Base-by-base conservation (phyloP, 2,888 invertebrate genomes). In the Gari tellinella region DNA sequence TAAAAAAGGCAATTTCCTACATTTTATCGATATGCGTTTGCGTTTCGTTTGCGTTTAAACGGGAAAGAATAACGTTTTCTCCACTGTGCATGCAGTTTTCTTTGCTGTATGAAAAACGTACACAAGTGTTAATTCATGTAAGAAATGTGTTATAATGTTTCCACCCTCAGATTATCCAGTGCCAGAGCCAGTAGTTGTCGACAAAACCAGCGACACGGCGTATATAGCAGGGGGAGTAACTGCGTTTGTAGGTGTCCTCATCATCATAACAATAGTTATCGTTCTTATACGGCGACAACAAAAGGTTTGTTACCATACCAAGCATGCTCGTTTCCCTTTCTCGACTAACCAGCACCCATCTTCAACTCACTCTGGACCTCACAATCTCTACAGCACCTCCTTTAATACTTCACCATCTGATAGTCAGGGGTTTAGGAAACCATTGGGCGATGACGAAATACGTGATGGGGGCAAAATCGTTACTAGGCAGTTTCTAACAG, bases 211-310 rank as follows among this genome's bases (percentile, higher is more conserved):
- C 46, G 53, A 23, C 10, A 41, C 55, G 1, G 55, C 68, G 3
- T 69, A 63, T 19, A 63, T 73, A 25, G 62, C 72, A 10, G 72
- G 68, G 23, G 77, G 77, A 62, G 45, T 72, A 17, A 55, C 53
- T 15, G 63, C 65, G 7, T 57, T 56, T 37, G 14, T 58, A 0
- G 72, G 62, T 40, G 23, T 77, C 1, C 14, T 55, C 21, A 69
- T 78, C n/a, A 38, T 53, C 15, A 43, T 48, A 8, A 43, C 63
- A 43, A 25, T 73, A 23, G 40, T 69, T 15, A 55, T 73, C 15
- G 38, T 63, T 40, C 15, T 73, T 8, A 31, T 70, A 3, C 61
- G 69, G 46, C 65, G 53, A 49, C 49, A 62, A 21, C 46, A 58
- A 21, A 72, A 72, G 73, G 77, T 72, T 73, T 72, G 68, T 72